Conservation (phyloP, 1,140 invertebrate species). For the Orchesella cincta region DNA sequence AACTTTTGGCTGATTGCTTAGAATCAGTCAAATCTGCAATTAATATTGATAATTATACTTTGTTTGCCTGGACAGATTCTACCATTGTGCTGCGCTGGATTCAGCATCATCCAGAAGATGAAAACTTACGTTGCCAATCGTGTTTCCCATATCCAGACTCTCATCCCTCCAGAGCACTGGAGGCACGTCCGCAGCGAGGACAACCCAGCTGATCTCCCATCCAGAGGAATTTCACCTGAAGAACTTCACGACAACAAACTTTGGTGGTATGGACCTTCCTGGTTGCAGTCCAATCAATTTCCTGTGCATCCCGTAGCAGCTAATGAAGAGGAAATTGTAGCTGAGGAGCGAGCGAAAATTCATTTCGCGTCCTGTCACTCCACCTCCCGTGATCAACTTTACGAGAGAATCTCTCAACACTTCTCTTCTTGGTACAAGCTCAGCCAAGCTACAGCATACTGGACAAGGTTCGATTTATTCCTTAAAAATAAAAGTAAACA, state of each 20-base stretch:
- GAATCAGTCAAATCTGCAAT: background rate
- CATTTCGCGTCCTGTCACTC: background rate
- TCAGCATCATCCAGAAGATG: background rate
- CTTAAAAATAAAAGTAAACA: background rate
- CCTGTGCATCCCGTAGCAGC: background rate
- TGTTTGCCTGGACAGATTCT: constrained; percentile 17
- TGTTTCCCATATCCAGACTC: background rate
- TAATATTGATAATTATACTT: background rate
- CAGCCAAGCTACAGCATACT: background rate
- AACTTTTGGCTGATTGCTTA: background rate
- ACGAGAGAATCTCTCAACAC: background rate
- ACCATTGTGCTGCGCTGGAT: constrained; percentile 21
- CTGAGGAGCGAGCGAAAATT: background rate
- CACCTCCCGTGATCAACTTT: background rate
- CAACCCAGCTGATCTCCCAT: constrained; percentile 21
- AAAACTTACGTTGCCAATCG: constrained; percentile 28
- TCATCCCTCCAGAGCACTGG: background rate
- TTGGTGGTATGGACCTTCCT: constrained; percentile 14
- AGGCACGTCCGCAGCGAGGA: background rate
- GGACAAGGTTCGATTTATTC: background rate
- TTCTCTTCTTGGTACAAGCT: background rate
- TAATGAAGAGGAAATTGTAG: background rate
- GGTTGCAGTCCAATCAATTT: background rate
- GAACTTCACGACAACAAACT: background rate
- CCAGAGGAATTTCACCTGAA: constrained; percentile 8